A percentile compares a stretch with the other conserved stretches of the same genome.
Evolutionary conservation across 2,113 vertebrate species (phyloP).

Genomic region (Tachysurus vachellii): DNA sequence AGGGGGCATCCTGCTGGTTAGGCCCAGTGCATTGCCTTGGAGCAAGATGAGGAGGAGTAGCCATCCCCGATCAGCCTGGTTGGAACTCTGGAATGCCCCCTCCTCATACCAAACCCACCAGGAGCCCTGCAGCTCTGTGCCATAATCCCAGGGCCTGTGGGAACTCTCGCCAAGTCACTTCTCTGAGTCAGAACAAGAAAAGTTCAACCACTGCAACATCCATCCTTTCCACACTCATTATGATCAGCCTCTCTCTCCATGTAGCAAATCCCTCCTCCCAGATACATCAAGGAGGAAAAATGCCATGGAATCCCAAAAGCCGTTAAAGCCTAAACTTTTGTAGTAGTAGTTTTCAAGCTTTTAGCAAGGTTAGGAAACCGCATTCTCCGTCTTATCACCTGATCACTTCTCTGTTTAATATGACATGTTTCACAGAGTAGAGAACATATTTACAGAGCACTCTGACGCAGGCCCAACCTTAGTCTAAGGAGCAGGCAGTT

Average conservation of each 20-base stretch:
- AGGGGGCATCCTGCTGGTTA: slow-evolving; percentile 70
- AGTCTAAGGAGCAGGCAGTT: slow-evolving; percentile 2
- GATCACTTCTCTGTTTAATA: slow-evolving; percentile 35
- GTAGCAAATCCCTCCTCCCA: slow-evolving; percentile 21
- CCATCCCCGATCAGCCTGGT: slow-evolving; percentile 71
- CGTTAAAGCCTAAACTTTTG: not conserved
- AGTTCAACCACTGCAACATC: slow-evolving; percentile 25
- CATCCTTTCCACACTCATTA: slow-evolving; percentile 24
- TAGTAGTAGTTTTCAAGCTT: not conserved
- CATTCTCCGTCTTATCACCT: slow-evolving; percentile 1
- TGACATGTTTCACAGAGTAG: slow-evolving; percentile 37
- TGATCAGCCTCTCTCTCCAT: not conserved
- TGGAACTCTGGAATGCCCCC: slow-evolving; percentile 74
- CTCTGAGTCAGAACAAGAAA: slow-evolving; percentile 19
- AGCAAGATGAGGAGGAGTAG: slow-evolving; percentile 66
- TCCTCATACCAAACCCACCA: slow-evolving; percentile 73
- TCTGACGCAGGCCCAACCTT: slow-evolving; percentile 14
- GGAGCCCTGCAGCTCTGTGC: slow-evolving; percentile 63
- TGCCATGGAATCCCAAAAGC: not conserved
- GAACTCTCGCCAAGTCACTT: slow-evolving; percentile 38
- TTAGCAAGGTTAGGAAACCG: not conserved
- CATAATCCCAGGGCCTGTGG: slow-evolving; percentile 60
- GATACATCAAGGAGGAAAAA: not conserved
- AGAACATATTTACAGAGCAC: slow-evolving; percentile 49
- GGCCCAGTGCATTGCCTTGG: slow-evolving; percentile 59